phyloP scores from a whole-genome alignment of 2,113 vertebrate species.

The Cairina moschata region DNA sequence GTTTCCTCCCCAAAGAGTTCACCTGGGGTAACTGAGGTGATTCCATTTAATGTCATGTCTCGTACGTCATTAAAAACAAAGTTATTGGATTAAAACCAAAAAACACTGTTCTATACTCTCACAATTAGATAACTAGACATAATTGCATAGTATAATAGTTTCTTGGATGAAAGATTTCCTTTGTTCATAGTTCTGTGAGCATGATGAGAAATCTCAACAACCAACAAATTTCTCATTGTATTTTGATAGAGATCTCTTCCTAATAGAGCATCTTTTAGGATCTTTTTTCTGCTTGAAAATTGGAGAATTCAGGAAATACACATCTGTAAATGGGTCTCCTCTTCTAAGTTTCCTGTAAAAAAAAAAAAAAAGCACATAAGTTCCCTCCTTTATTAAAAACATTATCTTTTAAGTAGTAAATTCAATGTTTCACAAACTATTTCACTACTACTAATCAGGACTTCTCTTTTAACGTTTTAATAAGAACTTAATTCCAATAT shows the following conservation, averaged over 20 bases:
- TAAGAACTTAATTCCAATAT: neutral
- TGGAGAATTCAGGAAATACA: constrained; percentile 88
- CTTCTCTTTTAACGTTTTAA: neutral
- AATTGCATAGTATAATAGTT: neutral
- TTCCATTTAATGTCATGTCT: no score
- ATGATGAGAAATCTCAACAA: constrained; percentile 46
- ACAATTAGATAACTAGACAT: neutral
- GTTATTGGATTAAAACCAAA: neutral
- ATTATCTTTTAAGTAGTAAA: neutral
- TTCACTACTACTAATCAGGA: neutral
- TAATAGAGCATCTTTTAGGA: constrained; percentile 31
- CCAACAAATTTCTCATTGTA: constrained; percentile 83
- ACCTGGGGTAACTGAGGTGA: no score
- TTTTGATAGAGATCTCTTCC: constrained; percentile 67
- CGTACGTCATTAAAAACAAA: neutral
- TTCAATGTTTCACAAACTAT: neutral
- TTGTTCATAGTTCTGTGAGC: neutral
- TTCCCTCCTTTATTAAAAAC: neutral
- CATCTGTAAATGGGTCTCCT: constrained; percentile 93
- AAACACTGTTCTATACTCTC: neutral
- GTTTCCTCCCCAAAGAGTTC: neutral
- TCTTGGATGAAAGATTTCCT: neutral
- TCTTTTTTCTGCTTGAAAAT: constrained; percentile 84
- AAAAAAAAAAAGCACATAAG: neutral
- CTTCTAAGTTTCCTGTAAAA: constrained; percentile 89